phyloP scores from a whole-genome alignment of 1,140 invertebrate species.

The Zelostemma sp. region DNA sequence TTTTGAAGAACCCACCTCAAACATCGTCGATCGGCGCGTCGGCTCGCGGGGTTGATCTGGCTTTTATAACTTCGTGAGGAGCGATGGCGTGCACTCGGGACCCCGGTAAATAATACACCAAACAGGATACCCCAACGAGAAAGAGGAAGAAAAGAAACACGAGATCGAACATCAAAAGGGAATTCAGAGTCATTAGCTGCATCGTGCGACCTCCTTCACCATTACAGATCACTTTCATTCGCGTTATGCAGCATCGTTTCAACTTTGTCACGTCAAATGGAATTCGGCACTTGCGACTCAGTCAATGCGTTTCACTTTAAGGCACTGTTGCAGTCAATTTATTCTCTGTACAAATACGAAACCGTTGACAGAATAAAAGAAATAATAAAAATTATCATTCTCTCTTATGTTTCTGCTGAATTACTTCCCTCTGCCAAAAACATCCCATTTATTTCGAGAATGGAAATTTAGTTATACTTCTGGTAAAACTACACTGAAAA shows the following conservation, averaged over 20 bases:
- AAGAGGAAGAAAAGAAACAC: conserved; percentile 88
- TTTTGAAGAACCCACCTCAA: conserved; percentile 58
- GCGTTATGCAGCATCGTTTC: conserved; percentile 22
- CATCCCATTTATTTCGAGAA: too few species aligned
- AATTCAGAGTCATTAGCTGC: conserved; percentile 86
- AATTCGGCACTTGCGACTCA: background rate
- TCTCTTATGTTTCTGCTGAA: too few species aligned
- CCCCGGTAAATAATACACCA: conserved; percentile 82
- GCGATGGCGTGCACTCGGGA: conserved; percentile 61
- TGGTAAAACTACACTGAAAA: too few species aligned
- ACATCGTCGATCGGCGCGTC: conserved; percentile 66
- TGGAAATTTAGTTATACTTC: too few species aligned
- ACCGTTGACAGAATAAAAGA: too few species aligned
- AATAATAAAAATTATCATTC: too few species aligned
- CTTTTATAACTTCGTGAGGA: conserved; percentile 63
- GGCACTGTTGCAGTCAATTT: background rate
- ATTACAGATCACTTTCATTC: conserved; percentile 55
- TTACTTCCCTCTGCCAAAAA: too few species aligned
- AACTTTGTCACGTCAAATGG: background rate
- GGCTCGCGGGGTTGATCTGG: conserved; percentile 54
- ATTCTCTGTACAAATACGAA: too few species aligned
- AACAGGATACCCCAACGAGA: conserved; percentile 82
- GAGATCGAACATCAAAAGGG: conserved; percentile 87
- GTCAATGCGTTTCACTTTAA: background rate
- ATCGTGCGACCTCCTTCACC: conserved; percentile 70